phyloP scores from a whole-genome alignment of 1,140 invertebrate genomes.

The Lordiphosa stackelbergi region DNA sequence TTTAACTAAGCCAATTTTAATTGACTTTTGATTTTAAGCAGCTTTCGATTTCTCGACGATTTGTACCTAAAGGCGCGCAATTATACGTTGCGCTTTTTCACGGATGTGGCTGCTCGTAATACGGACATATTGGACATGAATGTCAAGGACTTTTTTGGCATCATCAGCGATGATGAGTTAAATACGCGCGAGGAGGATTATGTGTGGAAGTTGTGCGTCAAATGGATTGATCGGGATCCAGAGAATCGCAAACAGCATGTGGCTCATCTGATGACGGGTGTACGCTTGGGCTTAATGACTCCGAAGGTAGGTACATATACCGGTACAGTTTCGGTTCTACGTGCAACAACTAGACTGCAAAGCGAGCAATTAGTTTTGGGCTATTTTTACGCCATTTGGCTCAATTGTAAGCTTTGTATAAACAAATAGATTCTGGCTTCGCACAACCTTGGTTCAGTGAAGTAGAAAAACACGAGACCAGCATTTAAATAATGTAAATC shows the following conservation, averaged over 20 bases:
- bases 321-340: too few species aligned
- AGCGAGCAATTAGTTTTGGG: too few species aligned
- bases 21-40: conserved; percentile 18
- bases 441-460: too few species aligned
- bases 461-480: too few species aligned
- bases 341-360: too few species aligned
- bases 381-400: too few species aligned
- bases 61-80: conserved; percentile 83
- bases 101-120: conserved; percentile 83
- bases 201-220: conserved; percentile 80
- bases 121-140: conserved; percentile 85
- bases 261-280: conserved; percentile 86
- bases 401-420: too few species aligned
- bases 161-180: conserved; percentile 87
- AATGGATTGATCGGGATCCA: conserved; percentile 81
- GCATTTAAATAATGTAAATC: too few species aligned
- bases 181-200: conserved; percentile 82
- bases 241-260: conserved; percentile 82
- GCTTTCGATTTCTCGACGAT: conserved; percentile 80
- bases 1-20: conserved; percentile 41
- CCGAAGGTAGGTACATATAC: conserved; percentile 80
- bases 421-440: too few species aligned
- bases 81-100: conserved; percentile 86
- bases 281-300: conserved; percentile 90
- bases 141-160: conserved; percentile 82